Conservation (phyloP, 2,888 invertebrate species). For the Osedax fenrisi region DNA sequence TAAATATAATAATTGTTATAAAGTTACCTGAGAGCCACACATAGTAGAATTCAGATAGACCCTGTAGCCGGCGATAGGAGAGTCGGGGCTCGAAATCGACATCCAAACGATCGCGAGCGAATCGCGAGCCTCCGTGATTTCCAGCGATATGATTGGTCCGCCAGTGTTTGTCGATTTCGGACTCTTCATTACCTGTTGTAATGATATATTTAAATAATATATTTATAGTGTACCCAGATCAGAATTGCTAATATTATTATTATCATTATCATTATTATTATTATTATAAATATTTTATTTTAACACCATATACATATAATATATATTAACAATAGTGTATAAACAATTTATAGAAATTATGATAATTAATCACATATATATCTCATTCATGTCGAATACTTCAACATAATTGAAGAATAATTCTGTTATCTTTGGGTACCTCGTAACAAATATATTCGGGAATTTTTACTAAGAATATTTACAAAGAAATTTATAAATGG, state of each 20-base stretch:
- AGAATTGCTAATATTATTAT: no score
- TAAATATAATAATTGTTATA: no score
- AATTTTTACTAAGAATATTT: no score
- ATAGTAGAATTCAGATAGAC: conserved; percentile 49
- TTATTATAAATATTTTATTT: background rate
- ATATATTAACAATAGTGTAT: background rate
- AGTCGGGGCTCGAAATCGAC: conserved; percentile 42
- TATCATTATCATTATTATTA: background rate
- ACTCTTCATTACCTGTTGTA: conserved; percentile 41
- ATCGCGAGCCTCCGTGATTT: conserved; percentile 42
- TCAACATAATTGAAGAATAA: no score
- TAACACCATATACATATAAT: background rate
- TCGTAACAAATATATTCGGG: no score
- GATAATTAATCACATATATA: no score
- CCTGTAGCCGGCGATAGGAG: conserved; percentile 45
- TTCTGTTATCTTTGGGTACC: no score
- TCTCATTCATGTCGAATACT: no score
- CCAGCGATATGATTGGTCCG: conserved; percentile 49
- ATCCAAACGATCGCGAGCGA: conserved; percentile 48
- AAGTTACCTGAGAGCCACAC: conserved; percentile 46
- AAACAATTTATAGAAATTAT: background rate
- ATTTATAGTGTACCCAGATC: background rate
- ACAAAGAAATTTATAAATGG: no score
- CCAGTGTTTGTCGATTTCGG: conserved; percentile 42
- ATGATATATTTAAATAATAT: background rate